Evolutionary conservation across 1,140 invertebrate species (phyloP).

Genomic region (Trachymyrmex cornetzi): DNA sequence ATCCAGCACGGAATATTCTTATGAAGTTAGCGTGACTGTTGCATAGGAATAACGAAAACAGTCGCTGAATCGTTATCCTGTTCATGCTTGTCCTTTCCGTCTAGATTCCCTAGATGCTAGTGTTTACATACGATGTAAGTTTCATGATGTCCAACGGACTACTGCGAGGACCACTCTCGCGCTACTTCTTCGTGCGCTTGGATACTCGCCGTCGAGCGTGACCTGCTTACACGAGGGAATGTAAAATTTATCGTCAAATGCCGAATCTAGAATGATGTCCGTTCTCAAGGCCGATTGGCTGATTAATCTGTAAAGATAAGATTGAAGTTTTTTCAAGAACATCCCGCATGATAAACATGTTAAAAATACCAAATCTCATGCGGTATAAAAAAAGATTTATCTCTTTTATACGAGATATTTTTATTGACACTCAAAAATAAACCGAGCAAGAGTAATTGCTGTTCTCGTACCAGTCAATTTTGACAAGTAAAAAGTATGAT

Average conservation of each 20-base stretch:
- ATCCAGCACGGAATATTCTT: neutral
- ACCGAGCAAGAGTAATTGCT: neutral
- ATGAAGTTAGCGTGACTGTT: neutral
- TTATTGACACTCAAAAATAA: neutral
- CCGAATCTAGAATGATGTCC: conserved; percentile 6
- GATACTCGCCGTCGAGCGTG: conserved; percentile 34
- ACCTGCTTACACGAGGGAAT: conserved; percentile 69
- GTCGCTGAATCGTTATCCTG: conserved; percentile 52
- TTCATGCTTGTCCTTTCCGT: conserved; percentile 8
- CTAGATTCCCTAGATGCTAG: neutral
- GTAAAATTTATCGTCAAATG: conserved; percentile 65
- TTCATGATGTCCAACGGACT: conserved; percentile 69
- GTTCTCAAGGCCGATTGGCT: neutral
- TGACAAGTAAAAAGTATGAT: neutral
- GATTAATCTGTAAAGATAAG: neutral
- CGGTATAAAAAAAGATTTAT: neutral
- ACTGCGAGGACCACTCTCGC: conserved; percentile 23
- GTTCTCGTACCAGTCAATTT: neutral
- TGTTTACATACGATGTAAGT: conserved; percentile 69
- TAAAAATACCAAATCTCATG: neutral
- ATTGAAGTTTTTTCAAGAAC: neutral
- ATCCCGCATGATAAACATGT: neutral
- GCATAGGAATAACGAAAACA: conserved; percentile 23
- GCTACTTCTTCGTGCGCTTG: conserved; percentile 13
- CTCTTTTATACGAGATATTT: neutral